Evolutionary conservation across 2,797 vertebrate genomes (phyloP).

Genomic region (Coracias cyanogaster): DNA sequence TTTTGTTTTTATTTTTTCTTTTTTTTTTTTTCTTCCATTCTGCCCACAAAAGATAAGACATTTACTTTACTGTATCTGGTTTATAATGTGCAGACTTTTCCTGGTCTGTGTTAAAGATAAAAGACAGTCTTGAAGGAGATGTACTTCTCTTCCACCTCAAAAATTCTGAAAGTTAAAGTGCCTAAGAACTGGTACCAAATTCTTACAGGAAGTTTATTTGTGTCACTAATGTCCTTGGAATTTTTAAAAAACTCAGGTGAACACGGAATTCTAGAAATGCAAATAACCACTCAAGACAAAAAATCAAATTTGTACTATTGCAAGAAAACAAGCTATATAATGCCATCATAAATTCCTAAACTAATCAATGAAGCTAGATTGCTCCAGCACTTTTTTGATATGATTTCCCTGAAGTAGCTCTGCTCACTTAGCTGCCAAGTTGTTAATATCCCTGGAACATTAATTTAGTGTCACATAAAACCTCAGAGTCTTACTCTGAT

Average conservation of each 20-base stretch:
- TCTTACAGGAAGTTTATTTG: not conserved
- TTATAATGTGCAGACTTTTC: not conserved
- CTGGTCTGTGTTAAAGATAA: not conserved
- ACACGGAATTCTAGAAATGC: not conserved
- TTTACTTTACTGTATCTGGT: not conserved
- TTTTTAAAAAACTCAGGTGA: not conserved
- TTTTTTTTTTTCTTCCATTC: not conserved
- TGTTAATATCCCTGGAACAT: not conserved
- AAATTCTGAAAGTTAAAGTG: not conserved
- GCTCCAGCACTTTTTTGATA: not conserved
- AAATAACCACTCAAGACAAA: not conserved
- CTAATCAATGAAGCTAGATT: not conserved
- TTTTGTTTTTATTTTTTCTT: not conserved
- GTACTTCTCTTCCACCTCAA: not conserved
- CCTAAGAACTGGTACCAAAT: not conserved
- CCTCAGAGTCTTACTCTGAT: not conserved
- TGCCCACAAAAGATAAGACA: not conserved
- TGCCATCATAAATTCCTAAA: not conserved
- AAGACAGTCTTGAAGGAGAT: not conserved
- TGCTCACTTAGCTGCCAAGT: not conserved
- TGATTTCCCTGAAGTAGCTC: not conserved
- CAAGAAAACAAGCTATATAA: not conserved
- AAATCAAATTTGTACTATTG: not conserved
- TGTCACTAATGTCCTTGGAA: not conserved
- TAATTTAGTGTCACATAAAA: conserved; percentile 8